A percentile compares a stretch with the other conserved stretches of the same genome.
Evolutionary conservation across 2,888 invertebrate genomes (phyloP).

Genomic region (Gastrophysa polygoni): DNA sequence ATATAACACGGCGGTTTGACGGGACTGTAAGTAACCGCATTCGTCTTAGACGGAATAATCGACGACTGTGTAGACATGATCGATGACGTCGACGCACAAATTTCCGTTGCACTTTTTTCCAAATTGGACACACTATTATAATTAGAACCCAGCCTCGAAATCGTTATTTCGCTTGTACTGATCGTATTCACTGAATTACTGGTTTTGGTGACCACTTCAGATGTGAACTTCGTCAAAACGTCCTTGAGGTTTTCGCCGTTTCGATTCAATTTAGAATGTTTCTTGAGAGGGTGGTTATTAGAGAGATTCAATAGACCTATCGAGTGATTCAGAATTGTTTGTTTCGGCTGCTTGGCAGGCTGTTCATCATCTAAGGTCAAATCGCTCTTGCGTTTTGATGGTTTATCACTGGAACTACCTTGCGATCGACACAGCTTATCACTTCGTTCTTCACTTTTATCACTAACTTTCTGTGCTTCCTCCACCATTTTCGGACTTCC

Average conservation of each 20-base stretch:
- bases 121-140: conserved; percentile 5
- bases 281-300: conserved; percentile 53
- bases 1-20: conserved; percentile 49
- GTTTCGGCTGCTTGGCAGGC: conserved; percentile 49
- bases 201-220: neutral
- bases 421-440: conserved; percentile 9
- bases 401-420: conserved; percentile 22
- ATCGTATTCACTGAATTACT: neutral
- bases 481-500: conserved; percentile 12
- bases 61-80: conserved; percentile 14
- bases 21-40: conserved; percentile 23
- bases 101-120: conserved; percentile 22
- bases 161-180: conserved; percentile 8
- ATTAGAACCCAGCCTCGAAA: conserved; percentile 3
- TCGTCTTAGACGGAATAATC: conserved; percentile 22
- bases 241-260: conserved; percentile 39
- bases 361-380: conserved; percentile 34
- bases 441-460: neutral
- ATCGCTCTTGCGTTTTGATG: conserved; percentile 39
- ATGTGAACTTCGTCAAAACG: neutral
- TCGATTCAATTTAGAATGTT: conserved; percentile 47
- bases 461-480: conserved; percentile 1
- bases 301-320: conserved; percentile 53
- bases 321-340: conserved; percentile 50
- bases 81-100: conserved; percentile 24